Conservation (phyloP, 1,140 invertebrate species). For the Scylla paramamosain region DNA sequence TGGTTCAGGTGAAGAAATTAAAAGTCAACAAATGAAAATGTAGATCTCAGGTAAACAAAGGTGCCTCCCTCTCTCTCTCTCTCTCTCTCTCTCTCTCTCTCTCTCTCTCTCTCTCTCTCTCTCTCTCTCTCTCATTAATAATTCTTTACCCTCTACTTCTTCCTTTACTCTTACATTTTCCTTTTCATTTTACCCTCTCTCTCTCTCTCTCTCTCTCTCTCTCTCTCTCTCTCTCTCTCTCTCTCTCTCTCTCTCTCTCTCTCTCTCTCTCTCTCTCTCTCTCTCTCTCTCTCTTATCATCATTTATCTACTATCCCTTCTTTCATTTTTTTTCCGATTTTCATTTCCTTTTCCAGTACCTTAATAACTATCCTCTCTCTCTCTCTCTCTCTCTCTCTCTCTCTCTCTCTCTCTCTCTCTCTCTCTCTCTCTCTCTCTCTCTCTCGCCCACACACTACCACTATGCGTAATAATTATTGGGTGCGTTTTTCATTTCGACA, state of each 20-base stretch:
- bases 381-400: no score
- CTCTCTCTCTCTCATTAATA: background rate
- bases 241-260: constrained; percentile 41
- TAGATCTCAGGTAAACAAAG: background rate
- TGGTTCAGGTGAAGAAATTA: background rate
- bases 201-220: no score
- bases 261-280: background rate
- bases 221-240: background rate
- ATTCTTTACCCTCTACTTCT: no score
- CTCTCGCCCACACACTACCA: background rate
- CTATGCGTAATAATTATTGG: background rate
- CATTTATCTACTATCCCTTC: background rate
- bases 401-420: background rate
- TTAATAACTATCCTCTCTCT: no score
- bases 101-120: background rate
- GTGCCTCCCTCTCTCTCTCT: background rate
- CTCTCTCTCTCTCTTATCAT: background rate
- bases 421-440: constrained; percentile 38
- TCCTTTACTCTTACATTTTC: no score
- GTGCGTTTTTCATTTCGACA: background rate
- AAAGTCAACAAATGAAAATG: background rate
- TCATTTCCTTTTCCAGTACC: no score
- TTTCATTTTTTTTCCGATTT: background rate
- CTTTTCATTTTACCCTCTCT: no score
- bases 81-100: constrained; percentile 1